Percentiles rank a stretch among this genome's conserved stretches.
Evolutionary conservation across 2,888 invertebrate species (phyloP).

Genomic region (Ptilodon capucinus): DNA sequence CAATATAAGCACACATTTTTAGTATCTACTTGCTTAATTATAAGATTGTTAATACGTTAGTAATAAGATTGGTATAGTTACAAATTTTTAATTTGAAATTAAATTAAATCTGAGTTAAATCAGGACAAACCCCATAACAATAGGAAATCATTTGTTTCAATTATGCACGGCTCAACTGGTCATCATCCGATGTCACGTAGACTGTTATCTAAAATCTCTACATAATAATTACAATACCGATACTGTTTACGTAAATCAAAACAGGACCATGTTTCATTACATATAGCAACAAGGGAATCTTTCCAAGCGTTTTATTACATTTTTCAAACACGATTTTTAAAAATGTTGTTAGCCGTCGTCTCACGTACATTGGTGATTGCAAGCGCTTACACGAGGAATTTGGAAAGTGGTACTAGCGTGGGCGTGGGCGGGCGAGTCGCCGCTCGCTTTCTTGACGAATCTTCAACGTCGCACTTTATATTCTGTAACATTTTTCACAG

Average conservation of each 20-base stretch:
- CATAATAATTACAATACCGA: background rate
- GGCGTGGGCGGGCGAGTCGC: slow-evolving; percentile 77
- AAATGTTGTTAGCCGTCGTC: slow-evolving; percentile 50
- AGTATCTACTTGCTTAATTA: no score
- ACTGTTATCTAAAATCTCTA: background rate
- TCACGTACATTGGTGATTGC: slow-evolving; percentile 73
- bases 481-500: slow-evolving; percentile 70
- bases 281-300: slow-evolving; percentile 10
- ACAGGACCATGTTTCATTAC: slow-evolving; percentile 1
- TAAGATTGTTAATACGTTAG: no score
- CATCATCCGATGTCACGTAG: no score
- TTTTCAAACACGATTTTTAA: slow-evolving; percentile 45
- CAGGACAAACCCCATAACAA: no score
- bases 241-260: background rate
- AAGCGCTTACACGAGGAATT: slow-evolving; percentile 77
- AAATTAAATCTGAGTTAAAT: no score
- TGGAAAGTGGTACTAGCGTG: slow-evolving; percentile 78
- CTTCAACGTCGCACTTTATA: slow-evolving; percentile 71
- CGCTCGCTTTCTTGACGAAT: slow-evolving; percentile 73
- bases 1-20: no score
- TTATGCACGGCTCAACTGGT: no score
- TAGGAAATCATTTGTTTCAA: no score
- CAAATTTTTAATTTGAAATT: no score
- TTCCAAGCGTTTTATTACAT: slow-evolving; percentile 32
- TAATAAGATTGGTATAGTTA: no score